These are phyloP conservation scores for Falco novaeseelandiae DNA, from an alignment of 2,797 vertebrate species.

Conservation along the genomic window DNA sequence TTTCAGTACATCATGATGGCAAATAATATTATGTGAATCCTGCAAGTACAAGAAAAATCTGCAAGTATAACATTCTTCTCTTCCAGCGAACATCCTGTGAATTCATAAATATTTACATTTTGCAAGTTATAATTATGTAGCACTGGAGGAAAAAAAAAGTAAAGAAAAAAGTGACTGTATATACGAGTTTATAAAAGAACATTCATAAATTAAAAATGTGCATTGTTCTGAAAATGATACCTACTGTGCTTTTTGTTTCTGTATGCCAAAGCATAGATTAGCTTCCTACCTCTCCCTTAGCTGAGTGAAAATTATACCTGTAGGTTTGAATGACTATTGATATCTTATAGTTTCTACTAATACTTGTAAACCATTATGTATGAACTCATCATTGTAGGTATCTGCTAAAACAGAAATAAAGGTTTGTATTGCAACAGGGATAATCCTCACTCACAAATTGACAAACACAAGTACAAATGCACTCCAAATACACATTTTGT, in stretches of 20 bases:
- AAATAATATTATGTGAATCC: conserved; percentile 78
- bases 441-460: conserved; percentile 51
- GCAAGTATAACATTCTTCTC: conserved; percentile 79
- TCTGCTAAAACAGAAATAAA: conserved; percentile 46
- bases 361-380: conserved; percentile 57
- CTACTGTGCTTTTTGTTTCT: conserved; percentile 60
- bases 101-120: conserved; percentile 85
- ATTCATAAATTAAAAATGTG: conserved; percentile 77
- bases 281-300: not conserved
- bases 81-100: conserved; percentile 80
- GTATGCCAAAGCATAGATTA: conserved; percentile 15
- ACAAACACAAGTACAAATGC: conserved; percentile 63
- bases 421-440: conserved; percentile 41
- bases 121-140: conserved; percentile 83
- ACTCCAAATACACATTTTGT: conserved; percentile 50
- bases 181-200: conserved; percentile 78
- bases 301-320: conserved; percentile 53
- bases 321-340: conserved; percentile 55
- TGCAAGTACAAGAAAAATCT: conserved; percentile 78
- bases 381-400: conserved; percentile 43
- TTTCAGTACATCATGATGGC: conserved; percentile 68
- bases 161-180: conserved; percentile 60
- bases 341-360: conserved; percentile 72
- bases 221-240: conserved; percentile 73
- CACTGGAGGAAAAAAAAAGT: conserved; percentile 41